Percentiles rank a stretch among this genome's conserved stretches.
Conservation (phyloP, 1,140 invertebrate genomes). For the Drosophila bocqueti region DNA sequence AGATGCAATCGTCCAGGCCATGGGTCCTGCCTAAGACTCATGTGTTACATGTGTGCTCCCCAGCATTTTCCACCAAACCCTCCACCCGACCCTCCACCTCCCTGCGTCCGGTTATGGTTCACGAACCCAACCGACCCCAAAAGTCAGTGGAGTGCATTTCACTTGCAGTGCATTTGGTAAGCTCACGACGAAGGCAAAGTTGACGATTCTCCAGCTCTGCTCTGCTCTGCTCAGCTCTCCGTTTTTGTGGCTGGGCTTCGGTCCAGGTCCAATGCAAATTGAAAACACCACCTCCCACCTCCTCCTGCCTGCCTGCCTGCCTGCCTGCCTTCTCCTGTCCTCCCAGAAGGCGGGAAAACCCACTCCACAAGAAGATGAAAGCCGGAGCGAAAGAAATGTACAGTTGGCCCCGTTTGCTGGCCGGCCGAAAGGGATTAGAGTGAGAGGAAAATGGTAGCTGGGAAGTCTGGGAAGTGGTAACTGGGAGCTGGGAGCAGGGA, state of each 20-base stretch:
- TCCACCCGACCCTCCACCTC: not conserved
- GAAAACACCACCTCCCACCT: slow-evolving; percentile 44
- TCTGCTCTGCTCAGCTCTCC: slow-evolving; percentile 13
- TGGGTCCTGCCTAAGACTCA: slow-evolving; percentile 58
- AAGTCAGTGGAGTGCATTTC: slow-evolving; percentile 78
- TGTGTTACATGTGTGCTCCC: slow-evolving; percentile 59
- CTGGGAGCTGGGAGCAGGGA: not conserved
- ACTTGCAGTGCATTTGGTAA: slow-evolving; percentile 82
- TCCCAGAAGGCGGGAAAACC: slow-evolving; percentile 4
- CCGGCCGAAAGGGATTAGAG: slow-evolving; percentile 65
- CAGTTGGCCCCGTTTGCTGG: slow-evolving; percentile 52
- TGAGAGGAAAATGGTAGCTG: slow-evolving; percentile 30
- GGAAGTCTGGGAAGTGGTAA: slow-evolving; percentile 1
- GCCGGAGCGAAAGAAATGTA: slow-evolving; percentile 45
- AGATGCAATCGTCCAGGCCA: slow-evolving; percentile 83
- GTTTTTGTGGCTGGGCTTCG: slow-evolving; percentile 55
- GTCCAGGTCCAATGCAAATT: slow-evolving; percentile 54
- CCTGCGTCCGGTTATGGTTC: slow-evolving; percentile 45
- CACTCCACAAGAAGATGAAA: slow-evolving; percentile 34
- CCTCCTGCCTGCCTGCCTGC: not conserved
- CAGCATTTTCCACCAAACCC: not conserved
- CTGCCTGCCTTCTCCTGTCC: not conserved
- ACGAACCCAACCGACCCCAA: slow-evolving; percentile 61
- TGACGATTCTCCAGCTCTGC: slow-evolving; percentile 57
- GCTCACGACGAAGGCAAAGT: slow-evolving; percentile 80